Evolutionary conservation across 2,888 invertebrate species (phyloP), one percentile per base, ranked within the genome.

Genomic region (Thereva nobilitata): DNA sequence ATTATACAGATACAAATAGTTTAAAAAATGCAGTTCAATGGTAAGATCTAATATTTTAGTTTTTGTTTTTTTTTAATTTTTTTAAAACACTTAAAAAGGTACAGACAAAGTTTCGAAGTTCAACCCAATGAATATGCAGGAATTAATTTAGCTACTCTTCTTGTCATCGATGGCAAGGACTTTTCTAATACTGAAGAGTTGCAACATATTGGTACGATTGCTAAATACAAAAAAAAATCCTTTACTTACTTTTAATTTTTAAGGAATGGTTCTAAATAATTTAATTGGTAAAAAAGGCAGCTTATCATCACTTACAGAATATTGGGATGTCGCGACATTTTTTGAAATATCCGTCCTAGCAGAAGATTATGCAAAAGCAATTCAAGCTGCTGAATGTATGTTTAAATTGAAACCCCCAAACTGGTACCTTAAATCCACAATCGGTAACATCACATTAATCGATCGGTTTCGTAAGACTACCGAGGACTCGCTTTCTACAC

Each of bases 121-220:
- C 97, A 98, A 79, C 98, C 97, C 1, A 96, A 98, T 80, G 98
- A 98, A 83, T 99, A 98, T 83, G 97, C 98, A 37, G 99, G 98
- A 66, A 97, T 99, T 70, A 99, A 99, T 84, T 85, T 99, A 75
- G 98, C 98, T 44, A 99, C 99, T 1, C 84, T 99, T 47, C 84
- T 99, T 67, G 97, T 98, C 66, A 97, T 98, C 74, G 94, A 92
- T 72, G 98, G 99, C 59, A 94, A 95, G 79, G 94, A 96, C 77
- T 96, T 99, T 78, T 90, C 92, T 67, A 91, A 91, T 80, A 95
- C 92, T 42, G 91, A 91, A 77, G 95, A 95, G 78, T 81, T 96
- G 35, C 94, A 94, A 76, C 93, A 93, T 74, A 94, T 96, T 75
- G 95, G 92, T 85, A 77, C 79, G 75, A 12, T n/a, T 5, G 1